A percentile compares a stretch with the other conserved stretches of the same genome.
Conservation (phyloP, 2,888 invertebrate genomes). For the Petrolisthes manimaculis region DNA sequence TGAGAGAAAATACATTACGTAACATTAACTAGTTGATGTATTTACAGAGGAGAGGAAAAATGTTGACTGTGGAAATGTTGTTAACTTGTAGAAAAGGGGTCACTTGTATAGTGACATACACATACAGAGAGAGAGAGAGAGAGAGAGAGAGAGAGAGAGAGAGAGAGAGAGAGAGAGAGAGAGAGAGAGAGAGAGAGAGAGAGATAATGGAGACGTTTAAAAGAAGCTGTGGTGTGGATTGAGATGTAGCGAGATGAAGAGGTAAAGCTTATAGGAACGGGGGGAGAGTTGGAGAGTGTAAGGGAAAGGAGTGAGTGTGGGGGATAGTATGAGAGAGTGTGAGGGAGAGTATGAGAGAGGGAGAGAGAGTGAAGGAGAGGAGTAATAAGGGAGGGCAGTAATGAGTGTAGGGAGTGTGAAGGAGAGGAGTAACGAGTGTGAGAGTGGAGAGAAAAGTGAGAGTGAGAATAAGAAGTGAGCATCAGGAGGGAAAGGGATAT, state of each 20-base stretch:
- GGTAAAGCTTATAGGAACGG: background rate
- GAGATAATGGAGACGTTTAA: slow-evolving; percentile 22
- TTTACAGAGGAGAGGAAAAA: too few species aligned
- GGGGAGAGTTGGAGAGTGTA: background rate
- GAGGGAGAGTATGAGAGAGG: slow-evolving; percentile 2
- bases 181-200: too few species aligned
- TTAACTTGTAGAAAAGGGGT: too few species aligned
- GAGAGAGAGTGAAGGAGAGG: background rate
- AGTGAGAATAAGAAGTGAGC: background rate
- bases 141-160: slow-evolving; percentile 16
- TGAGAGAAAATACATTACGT: too few species aligned
- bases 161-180: slow-evolving; percentile 25
- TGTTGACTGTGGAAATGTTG: too few species aligned
- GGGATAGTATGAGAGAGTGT: background rate
- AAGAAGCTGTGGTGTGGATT: background rate
- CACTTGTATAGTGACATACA: too few species aligned
- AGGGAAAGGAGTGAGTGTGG: too few species aligned
- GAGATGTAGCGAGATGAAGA: background rate
- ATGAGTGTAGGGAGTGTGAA: background rate
- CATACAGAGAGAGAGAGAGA: too few species aligned
- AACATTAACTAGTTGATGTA: too few species aligned
- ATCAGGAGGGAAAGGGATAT: background rate
- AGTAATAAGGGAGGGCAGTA: background rate
- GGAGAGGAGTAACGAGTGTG: background rate
- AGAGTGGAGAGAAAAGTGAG: background rate